These are phyloP conservation scores for Sinocyclocheilus anophthalmus DNA, from an alignment of 2,113 vertebrate genomes.

Conservation along the genomic window DNA sequence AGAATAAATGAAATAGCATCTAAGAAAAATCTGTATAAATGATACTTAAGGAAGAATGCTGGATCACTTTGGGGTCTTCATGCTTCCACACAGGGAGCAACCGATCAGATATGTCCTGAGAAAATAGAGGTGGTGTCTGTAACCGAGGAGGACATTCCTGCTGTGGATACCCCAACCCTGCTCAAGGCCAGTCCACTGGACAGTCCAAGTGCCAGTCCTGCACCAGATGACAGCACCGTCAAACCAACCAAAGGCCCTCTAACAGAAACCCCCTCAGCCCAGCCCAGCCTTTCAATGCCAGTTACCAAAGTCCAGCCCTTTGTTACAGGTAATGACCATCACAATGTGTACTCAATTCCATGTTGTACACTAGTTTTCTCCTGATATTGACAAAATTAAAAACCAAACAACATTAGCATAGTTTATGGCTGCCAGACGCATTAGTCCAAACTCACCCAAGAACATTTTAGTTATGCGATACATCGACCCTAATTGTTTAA, in stretches of 20 bases:
- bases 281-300: conserved; percentile 64
- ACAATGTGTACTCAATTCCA: neutral
- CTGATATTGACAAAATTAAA: neutral
- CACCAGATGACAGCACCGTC: conserved; percentile 27
- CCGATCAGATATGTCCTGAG: conserved; percentile 47
- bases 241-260: conserved; percentile 32
- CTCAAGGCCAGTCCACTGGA: conserved; percentile 65
- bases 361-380: neutral
- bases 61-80: neutral
- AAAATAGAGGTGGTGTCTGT: conserved; percentile 72
- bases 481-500: neutral
- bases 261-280: conserved; percentile 34
- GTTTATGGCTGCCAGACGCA: neutral
- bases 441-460: neutral
- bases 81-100: conserved; percentile 41
- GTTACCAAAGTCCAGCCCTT: conserved; percentile 79
- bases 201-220: conserved; percentile 45
- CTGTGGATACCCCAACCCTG: conserved; percentile 64
- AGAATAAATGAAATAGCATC: neutral
- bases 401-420: neutral
- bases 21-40: neutral
- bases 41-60: neutral
- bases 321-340: conserved; percentile 64
- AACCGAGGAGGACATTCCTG: conserved; percentile 73
- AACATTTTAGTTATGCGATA: neutral